These are phyloP conservation scores for Bradysia coprophila DNA, from an alignment of 1,140 invertebrate species.

Conservation along the genomic window DNA sequence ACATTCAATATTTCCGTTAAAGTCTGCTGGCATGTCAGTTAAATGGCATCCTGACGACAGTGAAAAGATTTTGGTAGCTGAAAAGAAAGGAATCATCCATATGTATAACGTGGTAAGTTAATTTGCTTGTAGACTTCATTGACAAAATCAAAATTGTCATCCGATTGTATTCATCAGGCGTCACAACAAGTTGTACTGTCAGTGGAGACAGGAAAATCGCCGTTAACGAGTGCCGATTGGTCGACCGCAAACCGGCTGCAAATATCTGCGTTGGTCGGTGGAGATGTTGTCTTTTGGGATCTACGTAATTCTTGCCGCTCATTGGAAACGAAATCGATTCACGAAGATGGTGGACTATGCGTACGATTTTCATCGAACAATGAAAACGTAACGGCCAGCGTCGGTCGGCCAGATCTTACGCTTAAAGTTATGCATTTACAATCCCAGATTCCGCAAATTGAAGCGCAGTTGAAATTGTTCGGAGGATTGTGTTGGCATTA, in stretches of 20 bases:
- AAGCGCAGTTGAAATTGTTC: conserved; percentile 28
- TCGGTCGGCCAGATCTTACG: conserved; percentile 35
- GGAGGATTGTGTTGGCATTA: conserved; percentile 42
- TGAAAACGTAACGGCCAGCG: conserved; percentile 33
- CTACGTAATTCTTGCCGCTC: conserved; percentile 35
- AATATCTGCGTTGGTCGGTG: conserved; percentile 37
- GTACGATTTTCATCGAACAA: conserved; percentile 32
- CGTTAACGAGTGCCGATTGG: conserved; percentile 52
- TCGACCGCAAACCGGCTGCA: conserved; percentile 35
- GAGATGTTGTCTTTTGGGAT: conserved; percentile 43
- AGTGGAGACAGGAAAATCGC: conserved; percentile 38
- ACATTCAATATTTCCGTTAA: conserved; percentile 34
- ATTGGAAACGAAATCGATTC: conserved; percentile 29
- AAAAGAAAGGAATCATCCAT: conserved; percentile 51
- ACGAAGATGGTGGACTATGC: conserved; percentile 33
- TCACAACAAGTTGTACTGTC: conserved; percentile 50
- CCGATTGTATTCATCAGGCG: no score
- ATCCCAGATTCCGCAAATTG: conserved; percentile 28
- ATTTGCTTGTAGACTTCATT: no score
- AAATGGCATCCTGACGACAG: conserved; percentile 49
- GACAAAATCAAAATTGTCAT: no score
- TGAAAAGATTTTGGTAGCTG: conserved; percentile 54
- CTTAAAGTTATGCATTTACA: conserved; percentile 38
- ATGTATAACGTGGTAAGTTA: conserved; percentile 52
- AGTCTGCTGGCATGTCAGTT: conserved; percentile 48